A percentile compares a stretch with the other conserved stretches of the same genome.
Evolutionary conservation across 1,140 invertebrate species (phyloP).

Genomic region (Xylocopa sonorina): DNA sequence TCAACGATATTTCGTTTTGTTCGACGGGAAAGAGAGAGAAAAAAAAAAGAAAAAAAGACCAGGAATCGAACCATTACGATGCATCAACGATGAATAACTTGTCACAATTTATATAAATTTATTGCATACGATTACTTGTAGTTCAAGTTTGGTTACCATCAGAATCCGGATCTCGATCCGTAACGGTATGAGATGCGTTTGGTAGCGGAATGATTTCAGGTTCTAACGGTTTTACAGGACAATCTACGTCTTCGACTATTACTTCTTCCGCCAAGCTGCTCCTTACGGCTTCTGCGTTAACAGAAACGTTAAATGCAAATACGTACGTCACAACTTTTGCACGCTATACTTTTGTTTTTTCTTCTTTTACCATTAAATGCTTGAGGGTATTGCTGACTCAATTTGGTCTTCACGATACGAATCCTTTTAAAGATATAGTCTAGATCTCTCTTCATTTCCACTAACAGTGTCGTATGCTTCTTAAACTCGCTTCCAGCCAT

Average conservation of each 20-base stretch:
- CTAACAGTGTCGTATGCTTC: slow-evolving; percentile 91
- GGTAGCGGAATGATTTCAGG: slow-evolving; percentile 74
- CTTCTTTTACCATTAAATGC: slow-evolving; percentile 85
- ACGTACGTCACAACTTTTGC: not conserved
- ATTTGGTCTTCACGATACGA: slow-evolving; percentile 90
- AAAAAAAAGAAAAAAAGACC: not conserved
- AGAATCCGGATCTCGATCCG: slow-evolving; percentile 77
- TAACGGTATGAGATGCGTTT: slow-evolving; percentile 40
- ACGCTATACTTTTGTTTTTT: not conserved
- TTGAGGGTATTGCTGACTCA: slow-evolving; percentile 92
- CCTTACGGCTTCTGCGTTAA: slow-evolving; percentile 83
- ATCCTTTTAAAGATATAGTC: slow-evolving; percentile 91
- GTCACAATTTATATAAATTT: slow-evolving; percentile 29
- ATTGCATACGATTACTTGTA: slow-evolving; percentile 73
- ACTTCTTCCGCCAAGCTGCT: slow-evolving; percentile 85
- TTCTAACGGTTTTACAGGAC: slow-evolving; percentile 72
- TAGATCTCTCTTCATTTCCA: slow-evolving; percentile 89
- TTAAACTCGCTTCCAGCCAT: slow-evolving; percentile 93
- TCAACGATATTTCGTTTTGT: not conserved
- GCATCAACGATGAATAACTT: slow-evolving; percentile 26
- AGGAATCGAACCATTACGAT: slow-evolving; percentile 6
- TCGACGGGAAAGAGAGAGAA: not conserved
- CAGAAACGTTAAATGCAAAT: not conserved
- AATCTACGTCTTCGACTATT: slow-evolving; percentile 76
- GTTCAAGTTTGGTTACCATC: slow-evolving; percentile 78